Evolutionary conservation across 2,113 vertebrate genomes (phyloP).

Genomic region (Hepsetus odoe): DNA sequence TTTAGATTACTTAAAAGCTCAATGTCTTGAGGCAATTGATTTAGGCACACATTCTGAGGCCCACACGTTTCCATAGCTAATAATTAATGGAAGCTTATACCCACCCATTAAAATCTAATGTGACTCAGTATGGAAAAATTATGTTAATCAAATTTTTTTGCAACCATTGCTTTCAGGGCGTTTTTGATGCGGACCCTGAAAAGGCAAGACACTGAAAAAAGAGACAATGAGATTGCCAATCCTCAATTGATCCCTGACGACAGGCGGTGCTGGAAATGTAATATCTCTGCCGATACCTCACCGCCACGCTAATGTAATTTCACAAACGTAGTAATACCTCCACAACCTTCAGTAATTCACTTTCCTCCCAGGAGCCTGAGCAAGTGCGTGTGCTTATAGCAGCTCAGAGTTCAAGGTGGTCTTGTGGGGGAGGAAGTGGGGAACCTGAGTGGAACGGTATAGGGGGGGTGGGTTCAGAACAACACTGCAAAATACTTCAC

Average conservation of each 20-base stretch:
- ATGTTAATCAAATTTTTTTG: neutral
- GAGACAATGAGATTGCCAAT: conserved; percentile 41
- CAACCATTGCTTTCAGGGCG: neutral
- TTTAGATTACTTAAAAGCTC: too few species aligned
- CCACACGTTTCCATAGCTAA: too few species aligned
- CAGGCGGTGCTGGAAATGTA: conserved; percentile 30
- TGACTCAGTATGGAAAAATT: neutral
- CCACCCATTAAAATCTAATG: neutral
- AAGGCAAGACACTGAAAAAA: conserved; percentile 22
- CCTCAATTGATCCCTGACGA: conserved; percentile 35
- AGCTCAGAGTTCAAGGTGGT: conserved; percentile 6
- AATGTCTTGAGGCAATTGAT: neutral
- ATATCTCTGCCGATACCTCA: conserved; percentile 29
- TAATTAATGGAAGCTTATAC: neutral
- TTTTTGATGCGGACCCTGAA: too few species aligned
- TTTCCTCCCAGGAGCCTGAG: conserved; percentile 26
- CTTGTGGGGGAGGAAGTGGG: neutral
- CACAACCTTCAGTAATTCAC: conserved; percentile 26
- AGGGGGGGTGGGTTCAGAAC: conserved; percentile 9
- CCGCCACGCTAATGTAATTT: conserved; percentile 42
- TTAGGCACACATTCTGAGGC: neutral
- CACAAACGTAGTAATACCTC: conserved; percentile 38
- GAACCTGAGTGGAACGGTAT: conserved; percentile 7
- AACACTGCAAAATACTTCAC: conserved; percentile 27
- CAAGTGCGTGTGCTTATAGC: neutral